Evolutionary conservation across 2,888 invertebrate genomes (phyloP).

Genomic region (Protonemura montana): DNA sequence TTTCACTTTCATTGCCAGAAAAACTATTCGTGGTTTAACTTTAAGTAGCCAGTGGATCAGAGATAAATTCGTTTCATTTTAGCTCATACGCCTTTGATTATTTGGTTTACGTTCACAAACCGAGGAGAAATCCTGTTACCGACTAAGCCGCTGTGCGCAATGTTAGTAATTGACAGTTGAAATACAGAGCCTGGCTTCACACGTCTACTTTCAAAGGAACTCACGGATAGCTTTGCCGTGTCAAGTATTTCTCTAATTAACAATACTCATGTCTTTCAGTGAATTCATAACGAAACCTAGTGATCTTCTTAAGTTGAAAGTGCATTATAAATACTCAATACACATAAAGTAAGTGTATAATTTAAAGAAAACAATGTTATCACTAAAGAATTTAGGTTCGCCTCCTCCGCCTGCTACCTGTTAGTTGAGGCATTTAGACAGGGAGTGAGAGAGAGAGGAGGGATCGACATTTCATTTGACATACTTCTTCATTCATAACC

Average conservation of each 20-base stretch:
- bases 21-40: not conserved
- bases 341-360: not conserved
- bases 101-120: not conserved
- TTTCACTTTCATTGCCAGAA: not conserved
- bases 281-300: not conserved
- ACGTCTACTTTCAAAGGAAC: not conserved
- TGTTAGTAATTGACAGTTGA: not conserved
- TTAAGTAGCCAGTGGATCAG: not conserved
- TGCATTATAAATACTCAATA: not conserved
- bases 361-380: not conserved
- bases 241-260: not conserved
- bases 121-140: not conserved
- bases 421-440: not conserved
- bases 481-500: slow-evolving; percentile 7
- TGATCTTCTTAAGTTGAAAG: not conserved
- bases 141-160: not conserved
- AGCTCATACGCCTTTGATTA: not conserved
- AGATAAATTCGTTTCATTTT: not conserved
- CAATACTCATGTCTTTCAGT: not conserved
- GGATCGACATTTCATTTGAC: not conserved
- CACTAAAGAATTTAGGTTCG: not conserved
- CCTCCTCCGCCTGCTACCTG: not conserved
- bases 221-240: not conserved
- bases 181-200: not conserved
- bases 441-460: not conserved